Evolutionary conservation across 2,113 vertebrate species (phyloP).

Genomic region (Oreochromis spilurus): DNA sequence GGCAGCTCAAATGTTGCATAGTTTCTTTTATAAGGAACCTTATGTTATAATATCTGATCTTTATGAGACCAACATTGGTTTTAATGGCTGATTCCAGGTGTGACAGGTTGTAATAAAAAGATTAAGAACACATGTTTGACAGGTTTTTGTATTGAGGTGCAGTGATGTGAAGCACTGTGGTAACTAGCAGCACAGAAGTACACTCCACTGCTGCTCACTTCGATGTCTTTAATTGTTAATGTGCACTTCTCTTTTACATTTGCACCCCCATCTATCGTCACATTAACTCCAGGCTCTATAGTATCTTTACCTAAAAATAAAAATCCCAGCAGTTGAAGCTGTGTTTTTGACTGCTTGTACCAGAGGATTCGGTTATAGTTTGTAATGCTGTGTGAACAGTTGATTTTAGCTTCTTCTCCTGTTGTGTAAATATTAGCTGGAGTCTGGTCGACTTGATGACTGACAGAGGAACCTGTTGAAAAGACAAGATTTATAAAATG

Average conservation of each 20-base stretch:
- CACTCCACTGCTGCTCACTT: not conserved
- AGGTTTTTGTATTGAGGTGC: not conserved
- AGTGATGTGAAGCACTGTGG: not conserved
- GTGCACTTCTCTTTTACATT: not conserved
- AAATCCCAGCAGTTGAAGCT: conserved; percentile 11
- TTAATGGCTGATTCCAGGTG: not conserved
- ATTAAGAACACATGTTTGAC: not conserved
- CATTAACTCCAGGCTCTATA: not conserved
- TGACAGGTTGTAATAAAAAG: not conserved
- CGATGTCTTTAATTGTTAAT: not conserved
- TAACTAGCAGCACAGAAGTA: not conserved
- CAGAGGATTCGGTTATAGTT: not conserved
- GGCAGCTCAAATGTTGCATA: not conserved
- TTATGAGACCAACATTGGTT: not conserved
- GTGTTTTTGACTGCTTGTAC: conserved; percentile 17
- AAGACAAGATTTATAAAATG: not conserved
- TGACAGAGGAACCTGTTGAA: not conserved
- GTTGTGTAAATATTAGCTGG: not conserved
- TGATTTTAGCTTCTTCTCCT: not conserved
- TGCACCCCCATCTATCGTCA: not conserved
- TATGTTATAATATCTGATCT: not conserved
- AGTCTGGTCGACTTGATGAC: not conserved
- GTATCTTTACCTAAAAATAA: fast-evolving
- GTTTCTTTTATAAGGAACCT: fast-evolving
- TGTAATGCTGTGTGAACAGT: not conserved